A percentile compares a stretch with the other conserved stretches of the same genome.
Evolutionary conservation across 2,888 invertebrate species (phyloP).

Genomic region (Tipula helvola): DNA sequence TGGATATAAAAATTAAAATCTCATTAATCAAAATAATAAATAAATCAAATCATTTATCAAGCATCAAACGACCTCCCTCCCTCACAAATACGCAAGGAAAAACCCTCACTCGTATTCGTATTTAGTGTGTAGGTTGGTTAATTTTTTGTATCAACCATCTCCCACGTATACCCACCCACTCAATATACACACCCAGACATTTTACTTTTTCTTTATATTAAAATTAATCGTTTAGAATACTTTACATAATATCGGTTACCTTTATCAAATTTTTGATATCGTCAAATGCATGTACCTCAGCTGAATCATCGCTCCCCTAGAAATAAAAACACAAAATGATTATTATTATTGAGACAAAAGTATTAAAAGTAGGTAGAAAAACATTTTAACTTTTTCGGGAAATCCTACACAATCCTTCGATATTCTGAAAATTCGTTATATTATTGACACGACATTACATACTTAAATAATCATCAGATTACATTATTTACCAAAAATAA

Average conservation of each 20-base stretch:
- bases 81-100: neutral
- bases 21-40: neutral
- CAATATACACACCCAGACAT: neutral
- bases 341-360: neutral
- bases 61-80: neutral
- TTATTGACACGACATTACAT: neutral
- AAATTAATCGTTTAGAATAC: neutral
- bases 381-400: neutral
- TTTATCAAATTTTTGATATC: slow-evolving; percentile 50
- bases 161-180: neutral
- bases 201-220: neutral
- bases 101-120: neutral
- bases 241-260: slow-evolving; percentile 29
- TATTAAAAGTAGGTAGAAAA: neutral
- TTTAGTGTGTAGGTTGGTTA: neutral
- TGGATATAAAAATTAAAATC: neutral
- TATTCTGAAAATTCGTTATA: neutral
- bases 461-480: neutral
- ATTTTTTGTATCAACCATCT: neutral
- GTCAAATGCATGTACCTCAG: slow-evolving; percentile 47
- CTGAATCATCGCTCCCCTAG: slow-evolving; percentile 50
- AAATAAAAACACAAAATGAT: slow-evolving; percentile 17
- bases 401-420: too few species aligned
- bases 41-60: neutral
- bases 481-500: neutral